Evolutionary conservation across 1,140 invertebrate species (phyloP), one percentile per base, ranked within the genome.

Genomic region (Drosophila paulistorum): DNA sequence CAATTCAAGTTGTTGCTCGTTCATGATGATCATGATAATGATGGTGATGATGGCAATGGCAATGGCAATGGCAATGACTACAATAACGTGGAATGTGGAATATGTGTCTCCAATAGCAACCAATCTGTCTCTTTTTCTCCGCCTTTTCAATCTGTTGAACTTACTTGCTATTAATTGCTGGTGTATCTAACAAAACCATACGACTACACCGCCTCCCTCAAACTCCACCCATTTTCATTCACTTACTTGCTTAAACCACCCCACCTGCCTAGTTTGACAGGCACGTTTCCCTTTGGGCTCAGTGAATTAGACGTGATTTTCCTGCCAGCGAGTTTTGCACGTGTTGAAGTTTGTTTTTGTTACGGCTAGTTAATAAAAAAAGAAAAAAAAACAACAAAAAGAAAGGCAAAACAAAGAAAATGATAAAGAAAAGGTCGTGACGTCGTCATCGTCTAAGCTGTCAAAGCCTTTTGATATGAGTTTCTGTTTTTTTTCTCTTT

Each of bases 301-400:
- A 55, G 41, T 39, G 37, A 73, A 66, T 77, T 83, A 84, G 81
- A 63, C 48, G 51, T 80, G 81, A 84, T 84, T 83, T 75, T 65
- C 60, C 33, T 41, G 74, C 77, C 45, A 51, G 45, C 45, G 45
- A 51, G 68, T 80, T 66, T 58, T 69, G 66, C 81, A 83, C 81
- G 81, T 84, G 70, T 65, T 68, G 41, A 35, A 65, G 3, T 39
- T 58, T 20, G 63, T 54, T 69, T n/a, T 59, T 59, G 30, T 57
- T 57, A 33, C 57, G 33, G 57, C 17, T 59, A 59, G 57, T 59
- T 59, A 59, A 37, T 37, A 59, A 59, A 37, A 37, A 59, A 37
- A 58, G n/a, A n/a, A 51, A 10, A 9, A 2, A 20, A 20, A 17
- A 3, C 45, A 51, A 51, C 45, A 20, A 10, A 51, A 51, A 51